These are phyloP conservation scores for Lithophane socia DNA, from an alignment of 2,888 invertebrate species.

Conservation along the genomic window DNA sequence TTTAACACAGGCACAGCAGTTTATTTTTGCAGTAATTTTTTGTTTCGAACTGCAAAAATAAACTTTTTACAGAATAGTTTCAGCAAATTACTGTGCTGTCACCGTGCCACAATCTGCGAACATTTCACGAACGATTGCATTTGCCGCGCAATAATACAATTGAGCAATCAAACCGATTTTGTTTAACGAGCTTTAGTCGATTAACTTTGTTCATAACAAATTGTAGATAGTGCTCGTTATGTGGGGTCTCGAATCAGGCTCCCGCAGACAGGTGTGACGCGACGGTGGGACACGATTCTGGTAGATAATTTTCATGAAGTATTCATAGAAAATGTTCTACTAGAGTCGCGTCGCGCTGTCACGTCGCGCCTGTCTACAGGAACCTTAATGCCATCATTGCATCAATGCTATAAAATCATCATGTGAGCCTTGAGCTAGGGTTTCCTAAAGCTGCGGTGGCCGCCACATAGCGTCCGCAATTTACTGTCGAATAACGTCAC, in stretches of 20 bases:
- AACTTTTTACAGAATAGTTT: constrained; percentile 29
- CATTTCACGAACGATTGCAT: constrained; percentile 57
- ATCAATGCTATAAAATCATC: background rate
- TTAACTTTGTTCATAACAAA: constrained; percentile 43
- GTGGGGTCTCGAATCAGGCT: background rate
- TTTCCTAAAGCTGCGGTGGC: background rate
- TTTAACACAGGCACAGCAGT: no score
- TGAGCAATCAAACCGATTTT: constrained; percentile 57
- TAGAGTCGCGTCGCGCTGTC: no score
- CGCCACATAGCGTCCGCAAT: background rate
- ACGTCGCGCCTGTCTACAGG: no score
- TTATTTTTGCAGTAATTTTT: background rate
- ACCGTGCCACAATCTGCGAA: constrained; percentile 43
- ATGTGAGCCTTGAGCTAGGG: background rate
- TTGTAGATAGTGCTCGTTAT: constrained; percentile 32
- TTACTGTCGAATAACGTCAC: background rate
- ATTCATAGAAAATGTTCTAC: no score
- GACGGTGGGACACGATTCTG: no score
- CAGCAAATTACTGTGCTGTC: constrained; percentile 42
- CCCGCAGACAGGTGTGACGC: no score
- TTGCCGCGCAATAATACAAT: constrained; percentile 53
- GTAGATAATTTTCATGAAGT: no score
- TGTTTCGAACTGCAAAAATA: constrained; percentile 10
- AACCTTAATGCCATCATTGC: background rate
- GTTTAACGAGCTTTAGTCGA: constrained; percentile 42